These are phyloP conservation scores for Brachyptera putata DNA, from an alignment of 2,888 invertebrate genomes.

Conservation along the genomic window DNA sequence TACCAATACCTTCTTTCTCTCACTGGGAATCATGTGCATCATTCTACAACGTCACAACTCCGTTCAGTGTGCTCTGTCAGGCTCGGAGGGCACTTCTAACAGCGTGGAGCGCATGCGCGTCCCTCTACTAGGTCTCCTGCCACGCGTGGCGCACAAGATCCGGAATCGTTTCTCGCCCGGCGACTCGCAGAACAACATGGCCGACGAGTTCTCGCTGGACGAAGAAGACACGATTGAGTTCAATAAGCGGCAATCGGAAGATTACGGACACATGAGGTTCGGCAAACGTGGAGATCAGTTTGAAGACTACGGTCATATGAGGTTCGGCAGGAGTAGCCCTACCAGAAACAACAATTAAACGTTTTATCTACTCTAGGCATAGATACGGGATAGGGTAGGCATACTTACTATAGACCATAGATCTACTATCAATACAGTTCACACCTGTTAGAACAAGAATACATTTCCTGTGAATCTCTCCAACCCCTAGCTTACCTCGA, in stretches of 20 bases:
- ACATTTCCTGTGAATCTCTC: no score
- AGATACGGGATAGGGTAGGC: no score
- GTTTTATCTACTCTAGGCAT: no score
- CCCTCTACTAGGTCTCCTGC: not conserved
- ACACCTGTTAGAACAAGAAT: no score
- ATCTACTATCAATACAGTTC: no score
- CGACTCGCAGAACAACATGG: not conserved
- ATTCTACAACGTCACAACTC: slow-evolving; percentile 12
- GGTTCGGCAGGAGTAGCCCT: slow-evolving; percentile 62
- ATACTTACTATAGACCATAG: no score
- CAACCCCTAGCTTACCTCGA: no score
- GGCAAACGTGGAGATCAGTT: slow-evolving; percentile 62
- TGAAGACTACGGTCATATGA: slow-evolving; percentile 71
- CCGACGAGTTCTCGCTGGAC: slow-evolving; percentile 22
- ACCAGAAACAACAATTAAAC: no score
- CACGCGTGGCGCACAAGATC: slow-evolving; percentile 5
- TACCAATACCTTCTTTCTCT: slow-evolving; percentile 12
- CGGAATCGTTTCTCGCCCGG: slow-evolving; percentile 7
- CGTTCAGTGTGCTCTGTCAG: slow-evolving; percentile 17
- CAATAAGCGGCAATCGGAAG: slow-evolving; percentile 51
- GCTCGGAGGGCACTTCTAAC: slow-evolving; percentile 1
- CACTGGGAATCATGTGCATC: slow-evolving; percentile 20
- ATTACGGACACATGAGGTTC: slow-evolving; percentile 59
- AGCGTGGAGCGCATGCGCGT: not conserved
- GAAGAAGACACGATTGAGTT: slow-evolving; percentile 38